These are phyloP conservation scores for Spilogale gracilis DNA, from an alignment of 2,113 vertebrate genomes.

Conservation along the genomic window DNA sequence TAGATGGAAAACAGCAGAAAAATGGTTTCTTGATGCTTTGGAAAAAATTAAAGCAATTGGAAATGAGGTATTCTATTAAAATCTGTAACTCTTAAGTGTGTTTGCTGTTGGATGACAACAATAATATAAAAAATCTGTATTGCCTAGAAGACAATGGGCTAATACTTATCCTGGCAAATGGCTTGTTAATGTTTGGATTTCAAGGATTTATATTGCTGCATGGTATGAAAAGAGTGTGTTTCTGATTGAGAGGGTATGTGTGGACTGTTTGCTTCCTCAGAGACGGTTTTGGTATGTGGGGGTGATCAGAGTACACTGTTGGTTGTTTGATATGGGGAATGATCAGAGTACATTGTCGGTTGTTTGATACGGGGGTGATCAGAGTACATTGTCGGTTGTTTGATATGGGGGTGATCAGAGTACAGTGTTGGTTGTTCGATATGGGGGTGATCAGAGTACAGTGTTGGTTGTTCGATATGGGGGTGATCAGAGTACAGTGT, in stretches of 20 bases:
- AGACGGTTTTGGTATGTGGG: neutral
- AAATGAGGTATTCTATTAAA: constrained; percentile 92
- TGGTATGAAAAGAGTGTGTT: neutral
- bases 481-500: neutral
- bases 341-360: too few relatives aligned
- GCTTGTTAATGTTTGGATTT: neutral
- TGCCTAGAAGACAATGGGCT: neutral
- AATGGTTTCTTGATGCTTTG: constrained; percentile 97
- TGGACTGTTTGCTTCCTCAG: neutral
- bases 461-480: neutral
- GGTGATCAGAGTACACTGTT: neutral
- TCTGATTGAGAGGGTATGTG: neutral
- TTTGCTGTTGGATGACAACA: neutral
- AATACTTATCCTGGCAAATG: neutral
- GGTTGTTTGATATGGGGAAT: neutral
- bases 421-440: neutral
- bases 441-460: too few relatives aligned
- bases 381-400: too few relatives aligned
- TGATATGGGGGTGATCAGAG: too few relatives aligned
- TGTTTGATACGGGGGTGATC: too few relatives aligned
- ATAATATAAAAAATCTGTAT: neutral
- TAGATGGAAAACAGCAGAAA: constrained; percentile 98
- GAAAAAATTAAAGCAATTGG: constrained; percentile 99
- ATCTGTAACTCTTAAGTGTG: neutral
- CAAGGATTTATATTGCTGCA: neutral